Evolutionary conservation across 2,888 invertebrate genomes (phyloP).

Genomic region (Conus canariensis): DNA sequence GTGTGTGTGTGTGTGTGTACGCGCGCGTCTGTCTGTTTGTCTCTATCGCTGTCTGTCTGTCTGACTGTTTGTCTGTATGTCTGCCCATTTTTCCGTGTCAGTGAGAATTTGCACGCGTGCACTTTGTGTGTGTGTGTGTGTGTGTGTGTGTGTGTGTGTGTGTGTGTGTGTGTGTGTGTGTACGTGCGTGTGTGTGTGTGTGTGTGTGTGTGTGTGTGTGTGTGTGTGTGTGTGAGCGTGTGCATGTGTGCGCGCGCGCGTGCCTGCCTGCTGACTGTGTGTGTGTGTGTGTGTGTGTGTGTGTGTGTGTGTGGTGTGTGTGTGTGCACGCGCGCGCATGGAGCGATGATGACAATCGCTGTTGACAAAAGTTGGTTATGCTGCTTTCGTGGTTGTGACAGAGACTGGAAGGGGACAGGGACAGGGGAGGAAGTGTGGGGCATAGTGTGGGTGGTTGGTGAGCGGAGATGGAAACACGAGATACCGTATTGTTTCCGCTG

Average conservation of each 20-base stretch:
- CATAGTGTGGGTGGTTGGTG: no score
- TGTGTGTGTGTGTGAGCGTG: background rate
- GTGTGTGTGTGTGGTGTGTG: background rate
- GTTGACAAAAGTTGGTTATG: no score
- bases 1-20: background rate
- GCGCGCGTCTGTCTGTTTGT: background rate
- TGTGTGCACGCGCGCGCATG: background rate
- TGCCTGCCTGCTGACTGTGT: background rate
- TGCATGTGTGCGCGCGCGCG: background rate
- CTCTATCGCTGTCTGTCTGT: fast-evolving
- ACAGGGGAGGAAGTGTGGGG: no score
- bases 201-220: conserved; percentile 5
- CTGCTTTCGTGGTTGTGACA: no score
- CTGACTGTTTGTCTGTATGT: no score
- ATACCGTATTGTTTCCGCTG: no score
- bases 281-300: background rate
- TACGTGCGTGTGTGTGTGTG: background rate
- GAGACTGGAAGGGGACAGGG: no score
- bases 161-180: background rate
- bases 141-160: conserved; percentile 5
- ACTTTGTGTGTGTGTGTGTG: background rate
- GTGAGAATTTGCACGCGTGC: no score
- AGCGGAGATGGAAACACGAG: no score
- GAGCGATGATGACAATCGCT: no score
- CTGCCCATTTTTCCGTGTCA: no score